Base-by-base conservation (phyloP, 2,888 invertebrate genomes). In the Brenthis hecate region DNA sequence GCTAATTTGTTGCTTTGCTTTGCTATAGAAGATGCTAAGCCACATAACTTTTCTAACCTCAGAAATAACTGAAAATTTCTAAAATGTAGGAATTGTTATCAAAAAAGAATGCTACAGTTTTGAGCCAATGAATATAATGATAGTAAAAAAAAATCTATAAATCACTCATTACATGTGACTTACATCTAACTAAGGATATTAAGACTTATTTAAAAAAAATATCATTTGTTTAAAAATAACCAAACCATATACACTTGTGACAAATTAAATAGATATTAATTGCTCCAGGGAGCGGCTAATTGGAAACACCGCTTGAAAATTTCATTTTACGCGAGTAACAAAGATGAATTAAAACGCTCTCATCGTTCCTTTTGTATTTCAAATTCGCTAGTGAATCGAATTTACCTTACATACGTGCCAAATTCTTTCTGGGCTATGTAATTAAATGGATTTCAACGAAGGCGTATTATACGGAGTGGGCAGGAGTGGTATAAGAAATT, bases 301-400 rank as follows among this genome's bases (percentile, higher is more conserved):
- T 67, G 67, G 60, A 56, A 61, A 62, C 67, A 51, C 62, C 14
- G 36, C 23, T 54, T 67, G 62, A 56, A 67, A 67, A 62, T 67
- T 66, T 66, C 66, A 61, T 66, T 56, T 55, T 55, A 36, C 61
- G 36, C 23, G 55, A 61, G 48, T 61, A 61, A 61, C 66, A 56
- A 54, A 61, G 61, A 61, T 66, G 66, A 66, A 66, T 66, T 66
- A 66, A 55, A 66, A 66, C 48, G 58, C 61, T 51, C 66, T 3
- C 55, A 53, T 0, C 5, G 11, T 55, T 56, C 55, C 53, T 66
- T 66, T 61, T 66, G 55, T 61, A 61, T 11, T 28, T 66, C 48
- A 32, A 61, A 66, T 61, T 50, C 32, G 55, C 55, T 61, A 32
- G 61, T n/a, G 66, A 66, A 66, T 66, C 61, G 66, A 56, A 50